These are phyloP conservation scores for Eufriesea mexicana DNA, from an alignment of 1,140 invertebrate species.

Conservation along the genomic window DNA sequence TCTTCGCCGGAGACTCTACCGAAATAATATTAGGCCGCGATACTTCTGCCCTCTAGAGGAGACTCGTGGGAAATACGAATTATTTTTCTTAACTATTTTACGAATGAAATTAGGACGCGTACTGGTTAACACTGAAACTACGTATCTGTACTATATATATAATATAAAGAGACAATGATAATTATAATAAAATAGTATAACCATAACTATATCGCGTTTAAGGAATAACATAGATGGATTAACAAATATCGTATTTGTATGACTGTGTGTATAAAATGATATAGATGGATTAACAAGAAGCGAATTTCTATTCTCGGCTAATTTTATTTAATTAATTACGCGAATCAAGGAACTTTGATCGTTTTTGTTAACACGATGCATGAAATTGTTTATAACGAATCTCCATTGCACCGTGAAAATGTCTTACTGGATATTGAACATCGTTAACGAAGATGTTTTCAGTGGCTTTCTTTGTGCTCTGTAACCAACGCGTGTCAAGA, in stretches of 20 bases:
- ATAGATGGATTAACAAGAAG: too few species aligned
- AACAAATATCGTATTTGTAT: too few species aligned
- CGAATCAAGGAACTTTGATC: too few species aligned
- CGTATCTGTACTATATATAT: too few species aligned
- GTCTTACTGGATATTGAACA: background rate
- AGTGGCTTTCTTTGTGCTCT: background rate
- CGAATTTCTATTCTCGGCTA: too few species aligned
- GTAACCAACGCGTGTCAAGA: background rate
- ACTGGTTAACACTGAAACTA: background rate
- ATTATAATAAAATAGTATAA: too few species aligned
- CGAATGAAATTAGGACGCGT: background rate
- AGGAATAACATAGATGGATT: too few species aligned
- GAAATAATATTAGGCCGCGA: constrained; percentile 35
- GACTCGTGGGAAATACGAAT: background rate
- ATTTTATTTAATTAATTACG: too few species aligned
- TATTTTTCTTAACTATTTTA: background rate
- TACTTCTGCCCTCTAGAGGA: background rate
- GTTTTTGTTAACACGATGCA: background rate
- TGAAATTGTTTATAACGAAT: background rate
- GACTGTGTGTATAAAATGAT: too few species aligned
- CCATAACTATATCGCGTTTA: too few species aligned
- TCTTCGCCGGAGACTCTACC: constrained; percentile 38
- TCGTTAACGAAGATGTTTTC: background rate
- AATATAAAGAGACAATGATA: too few species aligned
- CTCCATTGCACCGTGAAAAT: background rate